Base-by-base conservation (phyloP, 2,797 vertebrate species). In the Acomys russatus region DNA sequence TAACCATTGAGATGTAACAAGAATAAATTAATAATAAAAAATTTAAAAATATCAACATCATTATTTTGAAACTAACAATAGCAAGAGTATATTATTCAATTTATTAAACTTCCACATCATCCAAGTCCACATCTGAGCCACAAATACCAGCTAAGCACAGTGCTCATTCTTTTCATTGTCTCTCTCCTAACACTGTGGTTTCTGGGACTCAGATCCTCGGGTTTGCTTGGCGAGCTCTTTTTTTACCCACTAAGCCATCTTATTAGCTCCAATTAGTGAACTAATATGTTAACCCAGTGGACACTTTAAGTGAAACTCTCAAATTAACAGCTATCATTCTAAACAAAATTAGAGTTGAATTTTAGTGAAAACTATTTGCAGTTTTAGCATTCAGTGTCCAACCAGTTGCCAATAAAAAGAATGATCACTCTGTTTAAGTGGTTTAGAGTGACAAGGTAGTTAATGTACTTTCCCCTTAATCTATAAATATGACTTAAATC, bases 11-110 rank as follows among this genome's bases (percentile, higher is more conserved):
- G n/a, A n/a, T n/a, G n/a, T n/a, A n/a, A n/a, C n/a, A n/a, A n/a
- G n/a, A n/a, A n/a, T n/a, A n/a, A n/a, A n/a, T n/a, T n/a, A n/a
- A n/a, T n/a, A n/a, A n/a, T n/a, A n/a, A n/a, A n/a, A n/a, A n/a
- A n/a, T 88, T 93, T 35, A 80, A 83, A 94, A 80, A 76, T 95
- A 70, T 78, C 44, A 54, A 14, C 49, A 1, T 4, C 35, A 28
- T 61, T 38, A 44, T 77, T 74, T 71, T 84, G 79, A 79, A 96
- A 87, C 33, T 70, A 11, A 95, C 90, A 89, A 25, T 17, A 79
- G 12, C 8, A 79, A 59, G 73, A 91, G 74, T n/a, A n/a, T 83
- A 10, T 30, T 35, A 28, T 30, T 94, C n/a, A 94, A 70, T 74
- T 74, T 84, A 51, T 38, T 94, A 66, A 96, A 74, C 63, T 68